Percentiles rank a stretch among this genome's conserved stretches.
These are phyloP conservation scores for Carapus acus DNA, from an alignment of 2,797 vertebrate species.

Conservation along the genomic window DNA sequence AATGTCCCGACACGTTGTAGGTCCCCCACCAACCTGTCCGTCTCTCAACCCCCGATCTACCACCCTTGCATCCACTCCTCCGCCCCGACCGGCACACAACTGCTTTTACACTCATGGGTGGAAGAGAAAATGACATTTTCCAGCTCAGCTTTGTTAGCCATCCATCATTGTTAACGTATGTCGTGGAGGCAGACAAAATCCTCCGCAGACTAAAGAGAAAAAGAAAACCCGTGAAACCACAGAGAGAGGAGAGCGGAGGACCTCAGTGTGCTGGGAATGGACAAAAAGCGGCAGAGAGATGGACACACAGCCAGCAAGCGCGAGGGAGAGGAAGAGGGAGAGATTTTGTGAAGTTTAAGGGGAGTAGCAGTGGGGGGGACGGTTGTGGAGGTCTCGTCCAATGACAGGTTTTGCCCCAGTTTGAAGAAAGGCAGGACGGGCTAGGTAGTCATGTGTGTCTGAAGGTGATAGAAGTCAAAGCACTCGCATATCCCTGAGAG, in stretches of 20 bases:
- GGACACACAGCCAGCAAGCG: no score
- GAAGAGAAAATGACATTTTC: conserved; percentile 59
- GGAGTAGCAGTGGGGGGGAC: no score
- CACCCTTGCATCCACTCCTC: not conserved
- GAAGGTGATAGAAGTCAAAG: conserved; percentile 44
- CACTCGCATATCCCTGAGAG: conserved; percentile 40
- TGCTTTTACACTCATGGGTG: conserved; percentile 48
- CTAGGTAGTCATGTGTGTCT: conserved; percentile 62
- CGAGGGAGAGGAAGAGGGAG: no score
- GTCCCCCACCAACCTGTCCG: conserved; percentile 26
- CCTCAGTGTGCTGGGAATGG: conserved; percentile 24
- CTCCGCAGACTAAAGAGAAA: conserved; percentile 39
- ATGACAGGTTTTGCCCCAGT: conserved; percentile 59
- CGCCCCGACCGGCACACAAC: conserved; percentile 9
- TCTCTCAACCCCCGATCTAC: no score
- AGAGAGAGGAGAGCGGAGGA: no score
- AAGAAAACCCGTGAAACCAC: no score
- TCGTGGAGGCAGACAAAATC: conserved; percentile 38
- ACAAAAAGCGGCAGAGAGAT: conserved; percentile 25
- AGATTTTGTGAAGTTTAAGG: no score
- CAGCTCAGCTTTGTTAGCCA: conserved; percentile 56
- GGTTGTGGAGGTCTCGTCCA: conserved; percentile 50
- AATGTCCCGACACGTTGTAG: conserved; percentile 20
- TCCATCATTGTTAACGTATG: conserved; percentile 67
- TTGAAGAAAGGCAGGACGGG: conserved; percentile 47